Conservation (phyloP, 2,113 vertebrate species). For the Nothocercus julius region DNA sequence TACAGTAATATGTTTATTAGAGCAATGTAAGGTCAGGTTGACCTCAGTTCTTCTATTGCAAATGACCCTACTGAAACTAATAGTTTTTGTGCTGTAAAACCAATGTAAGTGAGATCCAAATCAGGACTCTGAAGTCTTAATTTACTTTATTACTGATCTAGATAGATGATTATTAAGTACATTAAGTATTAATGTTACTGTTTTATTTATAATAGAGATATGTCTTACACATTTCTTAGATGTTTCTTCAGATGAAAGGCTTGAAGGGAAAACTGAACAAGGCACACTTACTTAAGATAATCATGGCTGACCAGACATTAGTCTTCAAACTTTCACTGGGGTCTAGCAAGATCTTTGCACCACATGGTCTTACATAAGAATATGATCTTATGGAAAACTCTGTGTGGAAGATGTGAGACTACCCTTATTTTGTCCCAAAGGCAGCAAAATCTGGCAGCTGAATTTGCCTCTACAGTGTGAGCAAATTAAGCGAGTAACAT, state of each 20-base stretch:
- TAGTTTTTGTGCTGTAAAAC: not conserved
- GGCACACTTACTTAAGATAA: not conserved
- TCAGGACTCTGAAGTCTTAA: not conserved
- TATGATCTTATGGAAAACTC: not conserved
- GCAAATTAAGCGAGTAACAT: not conserved
- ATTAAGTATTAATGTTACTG: slow-evolving; percentile 39
- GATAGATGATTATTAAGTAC: not conserved
- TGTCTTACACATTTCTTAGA: not conserved
- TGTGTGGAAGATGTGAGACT: not conserved
- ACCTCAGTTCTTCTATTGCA: not conserved
- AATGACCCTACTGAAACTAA: slow-evolving; percentile 23
- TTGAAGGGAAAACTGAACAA: slow-evolving; percentile 28
- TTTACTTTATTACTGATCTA: slow-evolving; percentile 24
- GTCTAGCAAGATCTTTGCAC: not conserved
- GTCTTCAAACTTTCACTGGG: not conserved
- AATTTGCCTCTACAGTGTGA: not conserved
- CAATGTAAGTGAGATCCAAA: slow-evolving; percentile 3
- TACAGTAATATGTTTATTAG: not conserved
- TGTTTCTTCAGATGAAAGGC: not conserved
- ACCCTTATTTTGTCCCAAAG: not conserved
- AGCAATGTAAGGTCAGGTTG: not conserved
- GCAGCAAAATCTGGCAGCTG: not conserved
- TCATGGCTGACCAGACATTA: not conserved
- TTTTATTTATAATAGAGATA: slow-evolving; percentile 30
- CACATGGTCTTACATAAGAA: not conserved